A percentile compares a stretch with the other conserved stretches of the same genome.
phyloP scores from a whole-genome alignment of 2,113 vertebrate genomes.

The Hippopotamus amphibius region DNA sequence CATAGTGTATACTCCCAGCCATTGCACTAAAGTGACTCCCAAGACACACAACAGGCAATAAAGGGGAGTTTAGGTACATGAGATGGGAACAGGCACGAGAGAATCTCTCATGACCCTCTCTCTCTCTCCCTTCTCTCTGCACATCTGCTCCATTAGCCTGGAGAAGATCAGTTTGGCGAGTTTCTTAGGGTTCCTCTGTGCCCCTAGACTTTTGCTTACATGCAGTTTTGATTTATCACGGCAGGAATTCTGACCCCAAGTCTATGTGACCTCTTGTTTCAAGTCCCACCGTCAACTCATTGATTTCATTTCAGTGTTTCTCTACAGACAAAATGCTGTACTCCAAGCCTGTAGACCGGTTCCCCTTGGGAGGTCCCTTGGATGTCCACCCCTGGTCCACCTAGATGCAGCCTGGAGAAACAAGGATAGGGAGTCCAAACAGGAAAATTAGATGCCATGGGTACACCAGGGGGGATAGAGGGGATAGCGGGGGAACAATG shows the following conservation, averaged over 20 bases:
- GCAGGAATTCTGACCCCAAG: neutral
- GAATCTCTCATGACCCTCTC: no score
- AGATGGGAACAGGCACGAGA: neutral
- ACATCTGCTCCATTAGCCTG: neutral
- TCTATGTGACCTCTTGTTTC: neutral
- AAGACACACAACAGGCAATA: no score
- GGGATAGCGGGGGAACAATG: rapidly evolving
- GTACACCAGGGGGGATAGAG: neutral
- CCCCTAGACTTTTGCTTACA: neutral
- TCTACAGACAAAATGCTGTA: neutral
- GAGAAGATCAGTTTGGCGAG: neutral
- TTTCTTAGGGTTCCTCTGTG: neutral
- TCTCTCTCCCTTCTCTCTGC: neutral
- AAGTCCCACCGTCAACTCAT: neutral
- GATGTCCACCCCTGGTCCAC: neutral
- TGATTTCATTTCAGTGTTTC: neutral
- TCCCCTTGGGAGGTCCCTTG: neutral
- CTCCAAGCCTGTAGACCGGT: neutral
- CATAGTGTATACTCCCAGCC: neutral
- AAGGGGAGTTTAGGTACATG: neutral
- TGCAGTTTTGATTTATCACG: neutral
- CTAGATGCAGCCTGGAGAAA: neutral
- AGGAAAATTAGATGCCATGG: neutral
- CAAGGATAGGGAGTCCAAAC: neutral
- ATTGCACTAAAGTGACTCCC: neutral